Conservation (phyloP, 2,797 vertebrate species). For the Halcyon leucocephala region DNA sequence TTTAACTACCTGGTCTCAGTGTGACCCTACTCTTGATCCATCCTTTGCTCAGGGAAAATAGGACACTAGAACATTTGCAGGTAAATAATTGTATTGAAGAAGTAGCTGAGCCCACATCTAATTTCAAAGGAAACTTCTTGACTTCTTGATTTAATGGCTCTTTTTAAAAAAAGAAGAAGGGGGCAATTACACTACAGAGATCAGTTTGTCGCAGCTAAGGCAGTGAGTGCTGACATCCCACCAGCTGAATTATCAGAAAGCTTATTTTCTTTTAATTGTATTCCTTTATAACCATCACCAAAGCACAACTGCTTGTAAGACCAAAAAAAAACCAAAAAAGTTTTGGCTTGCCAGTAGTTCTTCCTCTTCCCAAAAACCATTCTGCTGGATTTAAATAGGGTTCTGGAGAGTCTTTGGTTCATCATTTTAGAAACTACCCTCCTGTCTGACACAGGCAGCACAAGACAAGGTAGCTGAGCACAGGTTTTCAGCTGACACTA, state of each 20-base stretch:
- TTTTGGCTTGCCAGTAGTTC: not conserved
- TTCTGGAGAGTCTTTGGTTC: not conserved
- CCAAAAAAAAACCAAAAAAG: not conserved
- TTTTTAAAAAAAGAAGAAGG: not conserved
- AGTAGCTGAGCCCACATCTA: not conserved
- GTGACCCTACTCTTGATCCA: not conserved
- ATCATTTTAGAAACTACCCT: not conserved
- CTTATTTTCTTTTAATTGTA: not conserved
- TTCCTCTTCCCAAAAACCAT: not conserved
- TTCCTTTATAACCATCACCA: not conserved
- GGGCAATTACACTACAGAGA: not conserved
- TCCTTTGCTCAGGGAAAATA: not conserved
- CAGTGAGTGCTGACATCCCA: not conserved
- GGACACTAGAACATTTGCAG: not conserved
- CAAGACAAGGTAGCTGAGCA: not conserved
- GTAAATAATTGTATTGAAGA: not conserved
- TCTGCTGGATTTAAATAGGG: not conserved
- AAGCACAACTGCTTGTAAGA: not conserved
- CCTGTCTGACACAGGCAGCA: fast-evolving
- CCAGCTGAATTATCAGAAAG: not conserved
- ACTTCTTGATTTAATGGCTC: not conserved
- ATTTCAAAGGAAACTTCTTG: not conserved
- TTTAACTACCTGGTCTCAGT: not conserved
- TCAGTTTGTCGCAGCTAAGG: not conserved
- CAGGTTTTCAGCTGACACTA: not conserved